Conservation (phyloP, 1,140 invertebrate species). For the Cydia amplana region DNA sequence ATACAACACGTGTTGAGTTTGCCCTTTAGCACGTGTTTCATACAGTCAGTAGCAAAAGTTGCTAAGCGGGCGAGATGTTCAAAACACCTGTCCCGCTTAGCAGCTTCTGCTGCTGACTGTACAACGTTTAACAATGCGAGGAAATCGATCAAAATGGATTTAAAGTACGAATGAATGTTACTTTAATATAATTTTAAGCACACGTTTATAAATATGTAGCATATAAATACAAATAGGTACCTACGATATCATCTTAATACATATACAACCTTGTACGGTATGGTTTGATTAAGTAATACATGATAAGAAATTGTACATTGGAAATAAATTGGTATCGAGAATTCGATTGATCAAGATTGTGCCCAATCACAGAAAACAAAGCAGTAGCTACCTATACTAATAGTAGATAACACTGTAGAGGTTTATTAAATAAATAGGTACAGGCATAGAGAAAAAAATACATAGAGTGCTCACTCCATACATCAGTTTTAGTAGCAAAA, state of each 20-base stretch:
- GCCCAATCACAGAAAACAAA: not conserved
- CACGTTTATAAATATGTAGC: not conserved
- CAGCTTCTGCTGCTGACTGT: no score
- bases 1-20: not conserved
- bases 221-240: not conserved
- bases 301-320: not conserved
- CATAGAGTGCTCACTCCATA: no score
- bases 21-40: not conserved
- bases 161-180: not conserved
- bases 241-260: not conserved
- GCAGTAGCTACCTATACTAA: not conserved
- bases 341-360: not conserved
- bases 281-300: not conserved
- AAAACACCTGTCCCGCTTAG: no score
- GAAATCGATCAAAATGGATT: not conserved
- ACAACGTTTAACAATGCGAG: not conserved
- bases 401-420: no score
- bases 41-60: no score
- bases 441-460: no score
- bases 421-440: no score
- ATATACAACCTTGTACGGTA: not conserved
- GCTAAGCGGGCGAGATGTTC: no score
- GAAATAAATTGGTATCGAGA: not conserved
- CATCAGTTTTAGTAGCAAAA: no score
- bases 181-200: constrained; percentile 4